phyloP scores from a whole-genome alignment of 2,797 vertebrate genomes.

The Calcarius lapponicus region DNA sequence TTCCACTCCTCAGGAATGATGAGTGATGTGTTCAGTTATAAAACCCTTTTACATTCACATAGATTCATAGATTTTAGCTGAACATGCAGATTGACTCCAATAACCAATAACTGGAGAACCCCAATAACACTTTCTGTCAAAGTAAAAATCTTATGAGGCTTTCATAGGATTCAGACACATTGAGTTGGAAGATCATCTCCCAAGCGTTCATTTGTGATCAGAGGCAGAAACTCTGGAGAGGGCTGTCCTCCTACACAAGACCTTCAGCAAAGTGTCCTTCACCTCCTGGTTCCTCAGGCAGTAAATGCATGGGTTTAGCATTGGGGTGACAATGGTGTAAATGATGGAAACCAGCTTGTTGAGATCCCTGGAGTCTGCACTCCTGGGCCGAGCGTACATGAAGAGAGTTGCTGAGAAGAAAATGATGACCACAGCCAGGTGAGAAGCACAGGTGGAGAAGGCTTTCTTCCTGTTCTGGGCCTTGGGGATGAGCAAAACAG shows the following conservation, averaged over 20 bases:
- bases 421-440: slow-evolving; percentile 40
- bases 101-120: background rate
- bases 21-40: background rate
- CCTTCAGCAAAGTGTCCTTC: slow-evolving; percentile 25
- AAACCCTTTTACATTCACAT: background rate
- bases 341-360: slow-evolving; percentile 59
- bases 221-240: background rate
- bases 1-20: background rate
- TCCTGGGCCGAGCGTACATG: slow-evolving; percentile 27
- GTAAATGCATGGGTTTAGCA: slow-evolving; percentile 63
- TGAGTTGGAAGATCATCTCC: background rate
- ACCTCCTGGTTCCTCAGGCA: slow-evolving; percentile 64
- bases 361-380: background rate
- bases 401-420: slow-evolving; percentile 25
- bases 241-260: background rate
- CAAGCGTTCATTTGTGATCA: background rate
- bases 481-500: slow-evolving; percentile 5
- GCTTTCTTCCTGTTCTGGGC: slow-evolving; percentile 34
- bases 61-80: background rate
- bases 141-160: background rate
- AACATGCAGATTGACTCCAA: background rate
- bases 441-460: slow-evolving; percentile 13
- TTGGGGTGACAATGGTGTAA: slow-evolving; percentile 29
- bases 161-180: background rate
- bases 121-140: background rate